Evolutionary conservation across 2,888 invertebrate genomes (phyloP).

Genomic region (Volucella bombylans): DNA sequence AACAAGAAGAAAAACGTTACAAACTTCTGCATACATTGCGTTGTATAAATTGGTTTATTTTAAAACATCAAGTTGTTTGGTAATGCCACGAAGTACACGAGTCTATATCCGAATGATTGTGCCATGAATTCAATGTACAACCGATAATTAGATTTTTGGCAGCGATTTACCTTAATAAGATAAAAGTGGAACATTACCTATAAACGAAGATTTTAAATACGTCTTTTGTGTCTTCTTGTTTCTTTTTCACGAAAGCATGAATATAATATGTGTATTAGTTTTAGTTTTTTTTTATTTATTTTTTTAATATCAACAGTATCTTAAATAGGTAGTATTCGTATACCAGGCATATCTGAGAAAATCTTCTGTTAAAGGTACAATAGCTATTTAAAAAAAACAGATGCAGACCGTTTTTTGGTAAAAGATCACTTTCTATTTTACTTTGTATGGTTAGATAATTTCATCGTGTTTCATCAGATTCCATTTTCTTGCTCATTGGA

Average conservation of each 20-base stretch:
- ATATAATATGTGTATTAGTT: not conserved
- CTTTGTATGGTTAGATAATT: no score
- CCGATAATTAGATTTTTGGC: conserved; percentile 67
- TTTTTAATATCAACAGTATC: not conserved
- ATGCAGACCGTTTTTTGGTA: no score
- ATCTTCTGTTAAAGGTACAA: not conserved
- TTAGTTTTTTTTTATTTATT: not conserved
- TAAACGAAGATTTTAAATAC: conserved; percentile 31
- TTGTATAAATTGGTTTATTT: conserved; percentile 63
- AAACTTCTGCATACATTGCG: conserved; percentile 33
- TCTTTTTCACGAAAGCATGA: not conserved
- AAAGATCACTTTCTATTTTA: no score
- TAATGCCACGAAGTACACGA: conserved; percentile 15
- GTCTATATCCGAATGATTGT: conserved; percentile 52
- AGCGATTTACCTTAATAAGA: conserved; percentile 57
- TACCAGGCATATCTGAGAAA: not conserved
- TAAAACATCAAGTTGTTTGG: conserved; percentile 50
- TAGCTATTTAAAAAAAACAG: no score
- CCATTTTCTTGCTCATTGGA: no score
- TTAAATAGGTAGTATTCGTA: not conserved
- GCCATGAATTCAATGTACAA: conserved; percentile 49
- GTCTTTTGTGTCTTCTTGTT: conserved; percentile 12
- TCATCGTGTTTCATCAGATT: no score
- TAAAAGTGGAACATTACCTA: conserved; percentile 65
- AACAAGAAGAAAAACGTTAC: conserved; percentile 3